Conservation (phyloP, 2,797 vertebrate genomes). For the Eurystomus glaucurus region DNA sequence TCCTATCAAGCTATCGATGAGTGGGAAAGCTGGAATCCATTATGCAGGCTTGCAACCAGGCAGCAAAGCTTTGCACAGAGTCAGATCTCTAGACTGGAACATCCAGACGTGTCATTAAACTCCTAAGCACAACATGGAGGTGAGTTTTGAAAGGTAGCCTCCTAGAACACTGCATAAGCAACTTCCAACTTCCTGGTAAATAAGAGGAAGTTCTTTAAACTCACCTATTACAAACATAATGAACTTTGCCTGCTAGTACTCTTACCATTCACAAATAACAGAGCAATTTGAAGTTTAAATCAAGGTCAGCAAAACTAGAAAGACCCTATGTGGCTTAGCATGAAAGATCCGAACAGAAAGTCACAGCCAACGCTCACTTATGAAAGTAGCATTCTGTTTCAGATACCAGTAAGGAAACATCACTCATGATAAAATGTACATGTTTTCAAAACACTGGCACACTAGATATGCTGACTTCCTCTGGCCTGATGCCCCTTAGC, state of each 20-base stretch:
- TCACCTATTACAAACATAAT: neutral
- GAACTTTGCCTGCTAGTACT: neutral
- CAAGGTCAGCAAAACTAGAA: neutral
- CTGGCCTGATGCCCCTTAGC: neutral
- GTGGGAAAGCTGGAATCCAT: neutral
- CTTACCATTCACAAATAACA: neutral
- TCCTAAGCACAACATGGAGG: fast-evolving
- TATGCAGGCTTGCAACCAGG: neutral
- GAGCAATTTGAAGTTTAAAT: neutral
- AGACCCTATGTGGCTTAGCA: neutral
- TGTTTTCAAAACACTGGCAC: neutral
- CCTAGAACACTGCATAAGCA: neutral
- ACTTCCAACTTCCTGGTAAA: neutral
- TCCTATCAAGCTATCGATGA: neutral
- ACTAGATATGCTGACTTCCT: neutral
- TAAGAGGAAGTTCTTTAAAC: neutral
- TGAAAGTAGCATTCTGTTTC: neutral
- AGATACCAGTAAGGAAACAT: neutral
- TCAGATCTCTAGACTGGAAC: neutral
- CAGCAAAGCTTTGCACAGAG: neutral
- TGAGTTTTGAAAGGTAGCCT: neutral
- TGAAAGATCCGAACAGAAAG: neutral
- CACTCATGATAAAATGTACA: neutral
- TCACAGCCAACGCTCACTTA: neutral
- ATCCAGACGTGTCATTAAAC: neutral